A percentile compares a stretch with the other conserved stretches of the same genome.
Evolutionary conservation across 1,140 invertebrate genomes (phyloP).

Genomic region (Drosophila lowei): DNA sequence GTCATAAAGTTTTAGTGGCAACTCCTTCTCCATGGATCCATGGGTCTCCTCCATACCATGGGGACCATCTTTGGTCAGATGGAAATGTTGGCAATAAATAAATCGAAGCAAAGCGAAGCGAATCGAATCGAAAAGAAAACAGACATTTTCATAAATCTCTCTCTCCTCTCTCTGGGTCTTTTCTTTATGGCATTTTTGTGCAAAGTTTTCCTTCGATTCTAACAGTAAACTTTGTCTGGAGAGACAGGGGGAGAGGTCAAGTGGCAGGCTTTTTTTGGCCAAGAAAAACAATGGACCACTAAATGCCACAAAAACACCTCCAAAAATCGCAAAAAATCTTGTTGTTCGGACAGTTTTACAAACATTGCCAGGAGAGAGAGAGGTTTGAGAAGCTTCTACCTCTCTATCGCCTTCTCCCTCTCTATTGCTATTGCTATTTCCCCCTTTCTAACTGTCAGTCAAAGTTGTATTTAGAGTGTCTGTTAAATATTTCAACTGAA

Average conservation of each 20-base stretch:
- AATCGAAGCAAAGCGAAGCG: constrained; percentile 58
- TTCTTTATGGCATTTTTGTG: constrained; percentile 75
- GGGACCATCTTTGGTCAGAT: constrained; percentile 64
- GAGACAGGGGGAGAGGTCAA: constrained; percentile 44
- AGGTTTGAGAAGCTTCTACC: constrained; percentile 9
- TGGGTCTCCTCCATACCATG: background rate
- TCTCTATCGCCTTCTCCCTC: constrained; percentile 13
- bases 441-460: constrained; percentile 54
- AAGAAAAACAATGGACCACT: constrained; percentile 56
- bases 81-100: constrained; percentile 67
- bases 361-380: constrained; percentile 44
- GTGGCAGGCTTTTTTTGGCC: constrained; percentile 17
- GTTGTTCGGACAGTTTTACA: constrained; percentile 67
- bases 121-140: constrained; percentile 61
- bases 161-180: constrained; percentile 15
- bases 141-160: constrained; percentile 74
- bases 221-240: constrained; percentile 46
- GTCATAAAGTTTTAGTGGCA: constrained; percentile 69
- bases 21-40: constrained; percentile 11
- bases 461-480: constrained; percentile 42
- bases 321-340: constrained; percentile 23
- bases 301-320: constrained; percentile 65
- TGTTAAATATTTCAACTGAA: constrained; percentile 48
- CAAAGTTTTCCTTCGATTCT: constrained; percentile 60
- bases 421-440: constrained; percentile 4